Conservation (phyloP, 2,113 vertebrate species). For the Serinus canaria region DNA sequence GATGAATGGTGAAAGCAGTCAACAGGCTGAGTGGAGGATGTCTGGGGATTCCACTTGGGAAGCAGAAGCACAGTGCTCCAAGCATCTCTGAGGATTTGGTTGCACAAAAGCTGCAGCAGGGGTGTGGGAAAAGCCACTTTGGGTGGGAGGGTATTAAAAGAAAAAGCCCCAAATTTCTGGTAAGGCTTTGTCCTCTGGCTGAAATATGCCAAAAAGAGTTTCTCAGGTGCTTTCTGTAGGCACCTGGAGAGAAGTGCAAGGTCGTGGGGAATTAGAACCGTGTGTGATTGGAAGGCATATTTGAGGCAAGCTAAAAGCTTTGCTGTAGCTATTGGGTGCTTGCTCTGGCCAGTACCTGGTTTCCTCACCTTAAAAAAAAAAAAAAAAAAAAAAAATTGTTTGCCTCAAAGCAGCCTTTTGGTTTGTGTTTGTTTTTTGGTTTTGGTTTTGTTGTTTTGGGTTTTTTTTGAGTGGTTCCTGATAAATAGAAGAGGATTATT, state of each 20-base stretch:
- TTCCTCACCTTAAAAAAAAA: neutral
- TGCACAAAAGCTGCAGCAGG: neutral
- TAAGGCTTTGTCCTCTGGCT: neutral
- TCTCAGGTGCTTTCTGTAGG: neutral
- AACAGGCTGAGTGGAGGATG: rapidly evolving
- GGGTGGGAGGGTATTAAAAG: rapidly evolving
- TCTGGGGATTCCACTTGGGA: neutral
- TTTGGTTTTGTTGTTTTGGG: too few relatives aligned
- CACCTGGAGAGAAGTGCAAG: neutral
- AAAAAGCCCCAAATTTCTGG: neutral
- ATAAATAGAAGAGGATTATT: neutral
- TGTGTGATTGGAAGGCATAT: rapidly evolving
- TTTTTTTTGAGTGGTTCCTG: neutral
- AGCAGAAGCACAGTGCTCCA: neutral
- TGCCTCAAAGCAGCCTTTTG: neutral
- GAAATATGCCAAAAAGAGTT: neutral
- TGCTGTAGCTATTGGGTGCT: rapidly evolving
- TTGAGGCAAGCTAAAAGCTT: neutral
- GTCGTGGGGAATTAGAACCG: rapidly evolving
- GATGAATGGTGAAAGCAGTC: neutral
- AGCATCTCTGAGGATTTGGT: neutral
- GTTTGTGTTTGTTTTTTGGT: neutral
- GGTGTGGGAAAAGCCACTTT: neutral
- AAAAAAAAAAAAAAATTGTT: neutral
- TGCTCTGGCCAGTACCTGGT: neutral